Evolutionary conservation across 2,113 vertebrate species (phyloP).

Genomic region (Ailuropoda melanoleuca): DNA sequence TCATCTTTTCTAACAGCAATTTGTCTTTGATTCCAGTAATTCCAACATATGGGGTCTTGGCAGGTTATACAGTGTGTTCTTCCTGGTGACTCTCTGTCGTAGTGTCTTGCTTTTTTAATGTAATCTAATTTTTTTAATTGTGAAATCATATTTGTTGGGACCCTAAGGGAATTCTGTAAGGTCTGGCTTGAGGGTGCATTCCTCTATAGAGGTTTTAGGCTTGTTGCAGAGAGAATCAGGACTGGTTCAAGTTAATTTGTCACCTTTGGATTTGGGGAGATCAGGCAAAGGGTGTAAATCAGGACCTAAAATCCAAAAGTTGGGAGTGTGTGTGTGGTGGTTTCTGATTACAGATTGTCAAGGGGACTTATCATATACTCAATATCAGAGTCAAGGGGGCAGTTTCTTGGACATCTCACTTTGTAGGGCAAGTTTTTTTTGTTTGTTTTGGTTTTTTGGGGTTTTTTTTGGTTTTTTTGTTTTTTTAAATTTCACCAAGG

Average conservation of each 20-base stretch:
- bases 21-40: background rate
- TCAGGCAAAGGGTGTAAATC: background rate
- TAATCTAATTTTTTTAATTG: background rate
- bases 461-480: too few species aligned
- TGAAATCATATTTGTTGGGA: background rate
- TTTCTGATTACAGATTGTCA: background rate
- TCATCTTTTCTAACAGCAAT: background rate
- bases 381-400: background rate
- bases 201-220: background rate
- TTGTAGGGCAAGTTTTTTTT: background rate
- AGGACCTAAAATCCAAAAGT: background rate
- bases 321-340: background rate
- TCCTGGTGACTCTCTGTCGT: background rate
- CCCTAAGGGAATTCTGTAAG: background rate
- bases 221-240: background rate
- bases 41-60: background rate
- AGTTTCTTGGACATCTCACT: background rate
- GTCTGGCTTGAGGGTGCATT: background rate
- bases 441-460: too few species aligned
- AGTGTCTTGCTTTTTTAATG: background rate
- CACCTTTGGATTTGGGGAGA: background rate
- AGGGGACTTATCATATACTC: background rate
- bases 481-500: background rate
- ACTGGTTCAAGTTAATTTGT: slow-evolving; percentile 20
- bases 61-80: background rate